phyloP scores from a whole-genome alignment of 2,113 vertebrate species.

The Candoia aspera region DNA sequence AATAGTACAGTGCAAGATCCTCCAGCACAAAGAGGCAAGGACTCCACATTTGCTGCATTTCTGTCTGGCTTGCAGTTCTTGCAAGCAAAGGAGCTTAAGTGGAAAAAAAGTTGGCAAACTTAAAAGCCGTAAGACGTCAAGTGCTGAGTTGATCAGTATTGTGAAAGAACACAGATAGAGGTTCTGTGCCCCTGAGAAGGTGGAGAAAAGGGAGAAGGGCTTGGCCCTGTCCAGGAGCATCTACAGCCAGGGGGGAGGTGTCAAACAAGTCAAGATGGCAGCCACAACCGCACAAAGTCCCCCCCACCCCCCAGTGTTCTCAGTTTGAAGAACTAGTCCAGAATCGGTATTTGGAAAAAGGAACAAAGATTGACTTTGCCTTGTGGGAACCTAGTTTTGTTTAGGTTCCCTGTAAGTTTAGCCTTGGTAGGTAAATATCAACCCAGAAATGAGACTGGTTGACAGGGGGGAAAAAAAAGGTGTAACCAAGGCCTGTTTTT shows the following conservation, averaged over 20 bases:
- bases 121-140: not conserved
- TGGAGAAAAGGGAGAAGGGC: not conserved
- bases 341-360: not conserved
- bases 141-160: not conserved
- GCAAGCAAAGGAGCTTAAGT: not conserved
- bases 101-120: not conserved
- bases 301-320: not conserved
- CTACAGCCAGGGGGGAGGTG: not conserved
- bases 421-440: not conserved
- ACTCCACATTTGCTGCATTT: not conserved
- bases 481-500: not conserved
- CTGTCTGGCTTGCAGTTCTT: not conserved
- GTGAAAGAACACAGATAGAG: not conserved
- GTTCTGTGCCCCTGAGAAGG: not conserved
- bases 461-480: not conserved
- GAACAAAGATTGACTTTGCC: not conserved
- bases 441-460: not conserved
- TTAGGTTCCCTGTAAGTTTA: not conserved
- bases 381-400: not conserved
- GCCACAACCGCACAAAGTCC: not conserved
- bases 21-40: not conserved
- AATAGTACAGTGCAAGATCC: not conserved
- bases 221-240: not conserved
- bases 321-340: not conserved
- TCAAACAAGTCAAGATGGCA: not conserved